Evolutionary conservation across 2,797 vertebrate genomes (phyloP).

Genomic region (Dendrocincla fuliginosa): DNA sequence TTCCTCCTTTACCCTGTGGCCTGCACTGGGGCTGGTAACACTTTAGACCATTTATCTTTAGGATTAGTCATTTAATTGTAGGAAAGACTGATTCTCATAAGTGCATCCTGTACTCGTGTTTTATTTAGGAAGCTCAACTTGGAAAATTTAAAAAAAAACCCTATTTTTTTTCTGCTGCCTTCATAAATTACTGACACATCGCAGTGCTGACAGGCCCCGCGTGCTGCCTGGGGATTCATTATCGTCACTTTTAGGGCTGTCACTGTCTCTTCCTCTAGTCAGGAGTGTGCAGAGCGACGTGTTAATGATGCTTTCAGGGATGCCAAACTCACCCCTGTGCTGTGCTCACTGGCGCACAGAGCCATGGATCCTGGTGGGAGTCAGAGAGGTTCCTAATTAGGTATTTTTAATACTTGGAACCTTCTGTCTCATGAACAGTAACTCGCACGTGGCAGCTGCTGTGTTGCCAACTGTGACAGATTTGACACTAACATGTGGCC

Average conservation of each 20-base stretch:
- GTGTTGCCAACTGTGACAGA: fast-evolving
- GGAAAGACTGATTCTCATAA: background rate
- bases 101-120: background rate
- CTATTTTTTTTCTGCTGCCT: background rate
- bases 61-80: background rate
- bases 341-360: background rate
- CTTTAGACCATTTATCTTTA: background rate
- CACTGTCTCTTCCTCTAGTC: background rate
- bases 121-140: background rate
- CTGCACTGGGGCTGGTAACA: fast-evolving
- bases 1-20: background rate
- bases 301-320: background rate
- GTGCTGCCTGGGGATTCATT: slow-evolving; percentile 56
- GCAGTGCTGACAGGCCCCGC: background rate
- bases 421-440: background rate
- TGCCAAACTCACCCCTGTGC: background rate
- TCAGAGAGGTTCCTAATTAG: slow-evolving; percentile 32
- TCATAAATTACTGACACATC: background rate
- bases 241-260: background rate
- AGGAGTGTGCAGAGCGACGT: background rate
- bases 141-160: background rate
- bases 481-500: background rate
- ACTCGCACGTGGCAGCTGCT: background rate
- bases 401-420: background rate
- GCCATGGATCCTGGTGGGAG: background rate